Base-by-base conservation (phyloP, 1,140 invertebrate species). In the Drosophila nikananu region DNA sequence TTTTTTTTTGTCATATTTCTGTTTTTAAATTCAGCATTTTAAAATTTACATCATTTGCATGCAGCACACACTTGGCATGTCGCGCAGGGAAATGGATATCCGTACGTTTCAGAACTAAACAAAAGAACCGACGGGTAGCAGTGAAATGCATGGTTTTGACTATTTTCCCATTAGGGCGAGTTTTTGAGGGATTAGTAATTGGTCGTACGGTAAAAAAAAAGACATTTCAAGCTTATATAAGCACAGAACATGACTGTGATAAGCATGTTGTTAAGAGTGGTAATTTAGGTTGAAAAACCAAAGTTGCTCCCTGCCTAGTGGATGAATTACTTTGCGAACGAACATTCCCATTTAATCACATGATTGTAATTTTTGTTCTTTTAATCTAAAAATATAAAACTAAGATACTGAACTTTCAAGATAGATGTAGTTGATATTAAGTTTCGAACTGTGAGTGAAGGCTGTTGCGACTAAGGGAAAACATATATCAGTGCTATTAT, bases 1-100 rank as follows among this genome's bases (percentile, higher is more conserved):
- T 19, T 60, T 46, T 19, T 63, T 48, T 23, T 59, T 35, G 75
- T 75, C 66, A 89, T 79, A 81, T 75, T 72, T 86, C 41, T 83
- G 37, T 67, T 66, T 75, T 64, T 67, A 86, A 86, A 83, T 74
- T 62, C 58, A 78, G 60, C 58, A 84, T 83, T 75, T 75, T 81
- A 19, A 73, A 81, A 78, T 81, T 64, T 70, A 82, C 60, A 64
- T 83, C 58, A 86, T 62, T 60, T 75, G 46, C 60, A 66, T 72
- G 54, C 37, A 52, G 25, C 23, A 62, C 55, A 32, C 64, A 23
- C 48, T 17, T 35, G 21, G 19, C 21, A 25, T 12, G 6, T 35
- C 27, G 19, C 30, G n/a, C 37, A 51, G 35, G 27, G n/a, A 21
- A 44, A 49, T 23, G 41, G 58, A 42, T 51, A 42, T 67, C 17